Evolutionary conservation across 2,888 invertebrate species (phyloP), one percentile per base, ranked within the genome.

Genomic region (Tenodera sinensis): DNA sequence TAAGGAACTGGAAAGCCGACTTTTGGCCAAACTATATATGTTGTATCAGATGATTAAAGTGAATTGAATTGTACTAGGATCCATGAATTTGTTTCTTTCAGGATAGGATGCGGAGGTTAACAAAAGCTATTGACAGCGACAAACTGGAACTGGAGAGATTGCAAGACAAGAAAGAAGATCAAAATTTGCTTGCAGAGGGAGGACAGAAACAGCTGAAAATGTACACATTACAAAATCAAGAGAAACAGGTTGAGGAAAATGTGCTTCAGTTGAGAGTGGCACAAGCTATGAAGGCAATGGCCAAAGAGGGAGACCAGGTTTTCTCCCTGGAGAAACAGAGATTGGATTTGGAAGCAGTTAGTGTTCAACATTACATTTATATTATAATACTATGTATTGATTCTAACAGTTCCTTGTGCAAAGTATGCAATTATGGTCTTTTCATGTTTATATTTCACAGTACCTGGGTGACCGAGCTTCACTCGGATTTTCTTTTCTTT

Each of bases 281-380:
- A 87, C 96, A 97, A 92, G 95, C 96, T 54, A 94, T 96, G 90
- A 95, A 95, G 88, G 95, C 96, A 8, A 94, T 96, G 86, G 94
- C 94, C 1, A 95, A 95, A 89, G 95, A 96, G 90, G 95, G 95
- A 86, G 95, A 95, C 91, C 94, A 95, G 91, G 95, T 96, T 25
- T 96, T 95, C 92, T 95, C 95, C 90, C 93, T 97, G 89, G 96
- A 97, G 91, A 96, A 95, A 92, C 96, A 96, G 92, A 88, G 91
- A 30, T 93, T 97, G 88, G 95, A 96, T 92, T 94, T 97, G 15
- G 96, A 96, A 91, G 95, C 96, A 91, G 96, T 96, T 92, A 94
- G 93, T 93, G 14, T 15, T 54, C 4, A 54, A 20, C 4, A 54
- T 25, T 71, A 0, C 42, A 42, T 42, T 42, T 42, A 9, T 42